phyloP scores from a whole-genome alignment of 1,140 invertebrate species.

The Anthonomus grandis region DNA sequence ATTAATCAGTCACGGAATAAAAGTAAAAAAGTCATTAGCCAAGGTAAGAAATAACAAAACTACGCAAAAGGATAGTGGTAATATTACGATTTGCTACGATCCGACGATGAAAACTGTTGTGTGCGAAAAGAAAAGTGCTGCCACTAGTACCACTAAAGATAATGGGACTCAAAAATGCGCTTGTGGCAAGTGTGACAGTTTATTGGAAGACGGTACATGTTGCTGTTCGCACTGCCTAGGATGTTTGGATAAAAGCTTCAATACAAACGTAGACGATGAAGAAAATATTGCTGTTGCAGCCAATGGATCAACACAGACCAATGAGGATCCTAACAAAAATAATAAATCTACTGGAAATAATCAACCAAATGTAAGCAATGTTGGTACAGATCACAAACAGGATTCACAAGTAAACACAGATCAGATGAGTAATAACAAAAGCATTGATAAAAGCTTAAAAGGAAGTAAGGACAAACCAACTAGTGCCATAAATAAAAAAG shows the following conservation, averaged over 20 bases:
- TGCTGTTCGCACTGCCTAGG: constrained; percentile 25
- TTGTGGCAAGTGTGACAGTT: constrained; percentile 16
- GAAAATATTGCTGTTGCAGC: neutral
- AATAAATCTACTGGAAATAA: neutral
- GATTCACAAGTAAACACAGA: too few relatives aligned
- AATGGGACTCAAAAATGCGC: constrained; percentile 18
- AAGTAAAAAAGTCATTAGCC: too few relatives aligned
- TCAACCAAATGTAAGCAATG: neutral
- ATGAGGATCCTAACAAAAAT: neutral
- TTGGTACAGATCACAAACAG: too few relatives aligned
- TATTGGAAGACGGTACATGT: constrained; percentile 20
- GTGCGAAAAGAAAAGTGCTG: neutral
- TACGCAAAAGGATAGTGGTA: neutral
- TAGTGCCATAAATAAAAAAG: too few relatives aligned
- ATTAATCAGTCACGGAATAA: too few relatives aligned
- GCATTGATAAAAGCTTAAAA: neutral
- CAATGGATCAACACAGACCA: neutral
- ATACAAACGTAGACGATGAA: constrained; percentile 13
- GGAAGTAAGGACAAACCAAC: neutral
- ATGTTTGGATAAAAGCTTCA: constrained; percentile 20
- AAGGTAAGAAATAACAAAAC: too few relatives aligned
- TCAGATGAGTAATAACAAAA: too few relatives aligned
- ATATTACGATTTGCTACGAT: neutral
- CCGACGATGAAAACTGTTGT: neutral
- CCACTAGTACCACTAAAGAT: constrained; percentile 2